Evolutionary conservation across 2,113 vertebrate genomes (phyloP).

Genomic region (Pionites leucogaster): DNA sequence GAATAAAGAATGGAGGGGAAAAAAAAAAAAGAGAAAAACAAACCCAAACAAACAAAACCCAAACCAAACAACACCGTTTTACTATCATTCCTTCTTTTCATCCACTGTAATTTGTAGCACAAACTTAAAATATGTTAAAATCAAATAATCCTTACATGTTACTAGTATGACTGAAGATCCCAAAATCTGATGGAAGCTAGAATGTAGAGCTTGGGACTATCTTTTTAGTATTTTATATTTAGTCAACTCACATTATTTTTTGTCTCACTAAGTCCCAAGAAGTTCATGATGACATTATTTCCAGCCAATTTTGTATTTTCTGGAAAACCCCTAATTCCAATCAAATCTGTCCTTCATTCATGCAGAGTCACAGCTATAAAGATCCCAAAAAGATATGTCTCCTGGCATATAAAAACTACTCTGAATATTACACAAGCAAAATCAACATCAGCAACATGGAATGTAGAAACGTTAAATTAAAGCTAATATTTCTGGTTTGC

Average conservation of each 20-base stretch:
- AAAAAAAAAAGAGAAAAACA: not conserved
- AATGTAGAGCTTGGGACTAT: not conserved
- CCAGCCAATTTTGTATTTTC: not conserved
- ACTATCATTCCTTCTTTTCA: not conserved
- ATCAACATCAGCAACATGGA: not conserved
- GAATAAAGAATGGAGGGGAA: not conserved
- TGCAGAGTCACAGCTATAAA: not conserved
- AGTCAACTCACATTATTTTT: not conserved
- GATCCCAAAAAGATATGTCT: not conserved
- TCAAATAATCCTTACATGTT: not conserved
- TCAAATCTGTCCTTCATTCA: not conserved
- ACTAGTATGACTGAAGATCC: not conserved
- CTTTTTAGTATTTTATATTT: not conserved
- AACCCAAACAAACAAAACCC: not conserved
- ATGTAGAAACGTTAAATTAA: not conserved
- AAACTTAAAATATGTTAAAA: not conserved
- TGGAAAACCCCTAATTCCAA: not conserved
- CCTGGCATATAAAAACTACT: not conserved
- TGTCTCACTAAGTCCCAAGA: not conserved
- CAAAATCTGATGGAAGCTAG: not conserved
- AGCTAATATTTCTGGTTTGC: not conserved
- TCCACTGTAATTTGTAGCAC: not conserved
- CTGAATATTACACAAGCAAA: not conserved
- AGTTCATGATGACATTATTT: not conserved
- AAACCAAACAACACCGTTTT: not conserved